A percentile compares a stretch with the other conserved stretches of the same genome.
Evolutionary conservation across 2,797 vertebrate species (phyloP).

Genomic region (Lagorchestes hirsutus): DNA sequence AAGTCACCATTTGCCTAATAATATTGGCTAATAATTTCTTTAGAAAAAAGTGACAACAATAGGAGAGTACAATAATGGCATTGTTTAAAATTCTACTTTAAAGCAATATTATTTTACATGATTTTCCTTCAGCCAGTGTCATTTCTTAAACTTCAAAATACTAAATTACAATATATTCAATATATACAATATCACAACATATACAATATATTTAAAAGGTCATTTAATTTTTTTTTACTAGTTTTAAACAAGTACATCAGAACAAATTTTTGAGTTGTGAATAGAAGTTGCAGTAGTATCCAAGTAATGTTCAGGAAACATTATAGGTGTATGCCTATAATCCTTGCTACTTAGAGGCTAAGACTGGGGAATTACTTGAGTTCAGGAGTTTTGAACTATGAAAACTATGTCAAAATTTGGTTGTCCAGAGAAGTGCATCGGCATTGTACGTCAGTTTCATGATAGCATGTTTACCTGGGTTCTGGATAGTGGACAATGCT

Average conservation of each 20-base stretch:
- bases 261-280: slow-evolving; percentile 45
- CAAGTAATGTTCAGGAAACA: background rate
- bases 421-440: no score
- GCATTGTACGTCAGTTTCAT: no score
- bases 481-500: no score
- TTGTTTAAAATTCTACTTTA: slow-evolving; percentile 43
- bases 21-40: slow-evolving; percentile 64
- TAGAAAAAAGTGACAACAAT: background rate
- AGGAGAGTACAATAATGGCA: background rate
- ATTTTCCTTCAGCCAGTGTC: slow-evolving; percentile 21
- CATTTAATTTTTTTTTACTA: slow-evolving; percentile 38
- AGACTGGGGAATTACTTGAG: background rate
- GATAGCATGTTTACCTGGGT: no score
- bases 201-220: slow-evolving; percentile 21
- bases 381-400: background rate
- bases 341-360: background rate
- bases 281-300: background rate
- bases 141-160: slow-evolving; percentile 33
- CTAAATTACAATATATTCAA: slow-evolving; percentile 33
- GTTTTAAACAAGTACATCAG: slow-evolving; percentile 11
- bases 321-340: background rate
- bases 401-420: no score
- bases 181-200: no score
- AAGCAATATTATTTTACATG: slow-evolving; percentile 14
- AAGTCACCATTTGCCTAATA: slow-evolving; percentile 38